Base-by-base conservation (phyloP, 2,888 invertebrate species). In the Pammene fasciana region DNA sequence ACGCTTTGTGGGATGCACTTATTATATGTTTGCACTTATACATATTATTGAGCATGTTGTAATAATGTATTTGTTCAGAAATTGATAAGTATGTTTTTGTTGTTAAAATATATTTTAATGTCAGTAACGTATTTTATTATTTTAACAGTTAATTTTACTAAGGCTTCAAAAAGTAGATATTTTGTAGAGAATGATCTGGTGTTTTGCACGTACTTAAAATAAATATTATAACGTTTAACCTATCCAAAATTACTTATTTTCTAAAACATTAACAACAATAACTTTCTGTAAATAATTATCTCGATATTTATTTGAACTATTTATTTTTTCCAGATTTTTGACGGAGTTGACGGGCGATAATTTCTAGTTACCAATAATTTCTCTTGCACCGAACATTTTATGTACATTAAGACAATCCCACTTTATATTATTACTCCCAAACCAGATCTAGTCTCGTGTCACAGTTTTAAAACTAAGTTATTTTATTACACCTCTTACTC, bases 381-480 rank as follows among this genome's bases (percentile, higher is more conserved):
- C 71, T 75, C 71, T 72, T 72, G 70, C 72, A 74, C 70, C 74
- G 73, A 72, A 71, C 71, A 75, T 74, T 72, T 70, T 54, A 65
- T 74, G 71, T 72, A 72, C 71, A 72, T 71, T 70, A 41, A 65
- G 48, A 56, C 41, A 56, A 70, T 72, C 70, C 70, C 50, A 71
- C 64, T 77, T 72, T 76, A 79, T 79, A 76, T 81, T 82, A 81
- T 82, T 82, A 82, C 82, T 82, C 86, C 84, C 85, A 86, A 88
- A 90, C 85, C 87, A 83, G 86, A 86, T 92, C 92, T 92, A 92
- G 92, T 92, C 92, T 90, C 86, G 80, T 83, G 86, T 91, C 90
- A 92, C 92, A 92, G 92, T 92, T 92, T 92, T 92, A 91, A n/a
- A 91, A 82, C 75, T 90, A 90, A 89, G 88, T 89, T 89, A 75